phyloP scores from a whole-genome alignment of 2,113 vertebrate species.

The Chiloscyllium plagiosum region DNA sequence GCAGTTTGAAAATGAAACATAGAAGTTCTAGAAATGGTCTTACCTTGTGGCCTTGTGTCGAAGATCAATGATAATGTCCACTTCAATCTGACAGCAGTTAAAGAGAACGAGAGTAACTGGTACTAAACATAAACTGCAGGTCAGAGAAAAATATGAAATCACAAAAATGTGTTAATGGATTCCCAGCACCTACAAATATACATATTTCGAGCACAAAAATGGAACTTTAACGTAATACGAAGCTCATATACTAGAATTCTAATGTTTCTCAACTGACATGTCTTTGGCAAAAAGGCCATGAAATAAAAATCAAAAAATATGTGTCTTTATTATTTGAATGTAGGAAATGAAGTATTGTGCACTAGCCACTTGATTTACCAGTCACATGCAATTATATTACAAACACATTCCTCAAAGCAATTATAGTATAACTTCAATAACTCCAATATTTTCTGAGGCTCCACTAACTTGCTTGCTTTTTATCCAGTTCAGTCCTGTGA shows the following conservation, averaged over 20 bases:
- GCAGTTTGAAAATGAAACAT: background rate
- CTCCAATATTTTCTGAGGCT: background rate
- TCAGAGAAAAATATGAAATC: slow-evolving; percentile 38
- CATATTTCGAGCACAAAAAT: background rate
- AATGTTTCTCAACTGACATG: background rate
- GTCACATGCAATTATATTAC: background rate
- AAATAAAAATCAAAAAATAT: background rate
- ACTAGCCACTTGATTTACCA: background rate
- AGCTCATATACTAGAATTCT: background rate
- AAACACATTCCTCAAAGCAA: background rate
- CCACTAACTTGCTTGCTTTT: slow-evolving; percentile 1
- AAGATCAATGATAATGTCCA: slow-evolving; percentile 86
- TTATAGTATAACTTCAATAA: background rate
- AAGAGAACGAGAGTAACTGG: slow-evolving; percentile 84
- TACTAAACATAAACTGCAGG: slow-evolving; percentile 80
- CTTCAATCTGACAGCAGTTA: slow-evolving; percentile 80
- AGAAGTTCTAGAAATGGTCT: background rate
- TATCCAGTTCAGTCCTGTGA: background rate
- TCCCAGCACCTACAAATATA: background rate
- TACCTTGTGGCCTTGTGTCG: slow-evolving; percentile 82
- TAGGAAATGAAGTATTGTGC: background rate
- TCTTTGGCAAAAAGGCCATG: background rate
- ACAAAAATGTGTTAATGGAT: background rate
- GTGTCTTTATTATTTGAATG: background rate
- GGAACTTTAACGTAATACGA: background rate